Base-by-base conservation (phyloP, 35 echinoderm and acorn worm species). In the Ophiothrix spiculata region DNA sequence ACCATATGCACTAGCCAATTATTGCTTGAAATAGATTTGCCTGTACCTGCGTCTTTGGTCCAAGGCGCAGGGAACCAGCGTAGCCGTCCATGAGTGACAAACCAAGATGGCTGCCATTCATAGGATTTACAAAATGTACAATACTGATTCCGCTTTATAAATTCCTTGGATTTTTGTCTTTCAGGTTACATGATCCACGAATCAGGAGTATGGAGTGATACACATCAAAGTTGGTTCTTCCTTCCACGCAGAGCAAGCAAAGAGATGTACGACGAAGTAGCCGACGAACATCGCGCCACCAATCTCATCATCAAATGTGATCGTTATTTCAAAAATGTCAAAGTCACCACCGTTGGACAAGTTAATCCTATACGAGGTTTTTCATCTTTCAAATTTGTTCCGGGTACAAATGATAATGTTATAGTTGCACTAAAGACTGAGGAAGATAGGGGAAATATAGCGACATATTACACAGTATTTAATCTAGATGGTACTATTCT, bases 121-220 rank as follows among this genome's bases (percentile, higher is more conserved):
- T n/a, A n/a, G n/a, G n/a, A n/a, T n/a, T n/a, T n/a, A n/a, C n/a
- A n/a, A n/a, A n/a, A n/a, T n/a, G n/a, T n/a, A n/a, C n/a, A n/a
- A n/a, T n/a, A n/a, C n/a, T n/a, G n/a, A n/a, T n/a, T n/a, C n/a
- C n/a, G n/a, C n/a, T n/a, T n/a, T n/a, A n/a, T n/a, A n/a, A n/a
- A n/a, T n/a, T n/a, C n/a, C n/a, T n/a, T n/a, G n/a, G n/a, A n/a
- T n/a, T n/a, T n/a, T n/a, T n/a, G n/a, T n/a, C n/a, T n/a, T n/a
- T n/a, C 75, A 99, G 96, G 96, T 33, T 99, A 99, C 84, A 99
- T 99, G 92, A 99, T 99, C 37, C 96, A 99, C 60, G 96, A 99
- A 79, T 93, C 96, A 28, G 96, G 96, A 0, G 91, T 94, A 0
- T 99, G 96, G 96, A 99, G 96, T 45, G 82, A 89, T 33, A 6